Evolutionary conservation across 2,888 invertebrate genomes (phyloP).

Genomic region (Dolichomitus sp.): DNA sequence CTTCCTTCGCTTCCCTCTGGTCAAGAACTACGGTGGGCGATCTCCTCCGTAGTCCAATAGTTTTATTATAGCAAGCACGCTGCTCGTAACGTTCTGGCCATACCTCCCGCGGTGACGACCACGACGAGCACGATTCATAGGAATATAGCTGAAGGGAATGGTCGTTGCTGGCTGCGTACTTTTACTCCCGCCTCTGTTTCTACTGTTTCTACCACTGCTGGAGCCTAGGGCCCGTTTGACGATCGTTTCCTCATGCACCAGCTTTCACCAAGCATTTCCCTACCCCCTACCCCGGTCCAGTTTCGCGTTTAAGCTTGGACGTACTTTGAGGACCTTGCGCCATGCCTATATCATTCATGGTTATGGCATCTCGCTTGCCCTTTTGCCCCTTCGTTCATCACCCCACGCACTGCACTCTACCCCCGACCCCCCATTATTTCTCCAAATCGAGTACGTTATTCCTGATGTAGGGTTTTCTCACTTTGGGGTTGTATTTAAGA

Average conservation of each 20-base stretch:
- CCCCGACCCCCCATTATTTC: constrained; percentile 55
- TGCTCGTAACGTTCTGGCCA: constrained; percentile 53
- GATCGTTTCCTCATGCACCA: constrained; percentile 48
- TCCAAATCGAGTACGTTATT: constrained; percentile 60
- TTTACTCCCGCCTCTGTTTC: not conserved
- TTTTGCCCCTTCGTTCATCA: constrained; percentile 30
- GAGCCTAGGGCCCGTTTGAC: constrained; percentile 16
- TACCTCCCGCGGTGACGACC: constrained; percentile 55
- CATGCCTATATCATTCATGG: constrained; percentile 40
- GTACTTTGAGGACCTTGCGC: not conserved
- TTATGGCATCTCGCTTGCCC: constrained; percentile 56
- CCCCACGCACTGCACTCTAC: constrained; percentile 1
- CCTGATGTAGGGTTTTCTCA: not conserved
- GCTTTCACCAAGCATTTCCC: constrained; percentile 43
- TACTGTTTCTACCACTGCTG: constrained; percentile 1
- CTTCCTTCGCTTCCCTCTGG: not conserved
- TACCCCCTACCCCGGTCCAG: constrained; percentile 15
- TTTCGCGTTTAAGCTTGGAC: not conserved
- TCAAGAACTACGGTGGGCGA: constrained; percentile 47
- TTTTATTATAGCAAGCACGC: constrained; percentile 82
- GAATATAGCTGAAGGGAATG: constrained; percentile 17
- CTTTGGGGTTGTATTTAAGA: constrained; percentile 10
- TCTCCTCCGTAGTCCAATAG: constrained; percentile 73
- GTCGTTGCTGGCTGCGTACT: not conserved
- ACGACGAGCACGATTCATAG: constrained; percentile 53